A percentile compares a stretch with the other conserved stretches of the same genome.
Evolutionary conservation across 2,797 vertebrate species (phyloP).

Genomic region (Lepus townsendii): DNA sequence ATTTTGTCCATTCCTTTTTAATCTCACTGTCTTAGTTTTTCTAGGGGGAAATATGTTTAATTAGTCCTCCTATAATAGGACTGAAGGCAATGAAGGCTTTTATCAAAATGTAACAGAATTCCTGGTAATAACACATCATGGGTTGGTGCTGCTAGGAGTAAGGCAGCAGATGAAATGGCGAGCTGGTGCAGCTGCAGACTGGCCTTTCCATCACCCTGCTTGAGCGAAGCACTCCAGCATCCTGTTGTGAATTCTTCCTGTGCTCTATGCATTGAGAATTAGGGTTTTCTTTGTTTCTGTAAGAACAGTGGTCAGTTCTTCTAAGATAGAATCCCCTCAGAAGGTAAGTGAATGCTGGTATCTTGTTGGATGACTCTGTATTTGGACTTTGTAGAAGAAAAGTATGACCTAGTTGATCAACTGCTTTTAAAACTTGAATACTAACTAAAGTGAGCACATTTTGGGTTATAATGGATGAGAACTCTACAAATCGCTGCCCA

Average conservation of each 20-base stretch:
- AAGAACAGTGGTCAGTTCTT: conserved; percentile 19
- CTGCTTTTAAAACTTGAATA: conserved; percentile 42
- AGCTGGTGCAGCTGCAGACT: neutral
- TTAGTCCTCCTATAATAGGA: conserved; percentile 29
- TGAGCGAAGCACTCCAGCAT: neutral
- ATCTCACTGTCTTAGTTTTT: conserved; percentile 44
- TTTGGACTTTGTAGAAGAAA: conserved; percentile 9
- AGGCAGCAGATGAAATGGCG: neutral
- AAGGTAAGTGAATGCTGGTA: conserved; percentile 35
- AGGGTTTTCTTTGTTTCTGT: neutral
- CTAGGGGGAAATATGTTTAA: conserved; percentile 42
- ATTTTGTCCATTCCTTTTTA: conserved; percentile 43
- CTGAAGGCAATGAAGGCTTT: neutral
- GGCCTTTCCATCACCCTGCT: neutral
- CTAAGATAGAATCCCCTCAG: neutral
- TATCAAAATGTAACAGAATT: conserved; percentile 44
- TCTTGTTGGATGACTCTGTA: conserved; percentile 22
- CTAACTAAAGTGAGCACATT: neutral
- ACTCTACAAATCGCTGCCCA: neutral
- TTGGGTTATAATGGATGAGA: conserved; percentile 26
- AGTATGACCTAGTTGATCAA: conserved; percentile 10
- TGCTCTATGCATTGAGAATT: conserved; percentile 53
- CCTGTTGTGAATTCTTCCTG: neutral
- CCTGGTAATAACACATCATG: neutral
- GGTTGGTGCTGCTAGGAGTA: neutral